Conservation (phyloP, 2,888 invertebrate species). For the Cremastinae sp. region DNA sequence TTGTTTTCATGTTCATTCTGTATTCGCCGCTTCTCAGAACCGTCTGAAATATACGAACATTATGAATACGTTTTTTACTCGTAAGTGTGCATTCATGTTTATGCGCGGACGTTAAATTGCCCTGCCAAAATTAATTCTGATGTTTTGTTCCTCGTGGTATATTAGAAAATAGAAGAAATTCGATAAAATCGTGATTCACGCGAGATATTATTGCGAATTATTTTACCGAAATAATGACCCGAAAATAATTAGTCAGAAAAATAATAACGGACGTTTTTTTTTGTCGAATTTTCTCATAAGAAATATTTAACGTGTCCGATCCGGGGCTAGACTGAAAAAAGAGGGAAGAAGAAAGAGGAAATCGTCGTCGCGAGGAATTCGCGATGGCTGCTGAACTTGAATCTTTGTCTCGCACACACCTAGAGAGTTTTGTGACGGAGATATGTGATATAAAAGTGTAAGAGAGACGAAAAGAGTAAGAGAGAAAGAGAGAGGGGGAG, state of each 20-base stretch:
- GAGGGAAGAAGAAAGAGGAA: conserved; percentile 46
- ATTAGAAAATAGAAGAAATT: conserved; percentile 22
- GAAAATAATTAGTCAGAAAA: conserved; percentile 23
- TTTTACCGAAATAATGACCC: conserved; percentile 7
- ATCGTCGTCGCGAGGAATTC: conserved; percentile 71
- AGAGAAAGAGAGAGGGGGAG: conserved; percentile 14
- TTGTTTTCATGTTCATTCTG: conserved; percentile 45
- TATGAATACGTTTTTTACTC: conserved; percentile 3
- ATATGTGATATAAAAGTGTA: conserved; percentile 32
- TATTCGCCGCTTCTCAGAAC: conserved; percentile 48
- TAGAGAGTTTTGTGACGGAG: conserved; percentile 49
- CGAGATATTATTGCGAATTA: not conserved
- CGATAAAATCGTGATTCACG: conserved; percentile 11
- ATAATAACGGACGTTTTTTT: conserved; percentile 33
- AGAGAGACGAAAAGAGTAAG: conserved; percentile 3
- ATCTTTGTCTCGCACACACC: conserved; percentile 68
- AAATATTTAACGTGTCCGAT: conserved; percentile 48
- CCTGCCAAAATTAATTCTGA: conserved; percentile 15
- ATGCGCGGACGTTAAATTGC: conserved; percentile 25
- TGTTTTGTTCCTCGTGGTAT: not conserved
- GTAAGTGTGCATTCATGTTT: conserved; percentile 15
- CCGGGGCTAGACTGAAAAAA: conserved; percentile 30
- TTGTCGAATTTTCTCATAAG: conserved; percentile 36
- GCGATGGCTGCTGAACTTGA: conserved; percentile 69
- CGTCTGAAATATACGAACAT: conserved; percentile 7